Evolutionary conservation across 2,113 vertebrate genomes (phyloP).

Genomic region (Siniperca chuatsi): DNA sequence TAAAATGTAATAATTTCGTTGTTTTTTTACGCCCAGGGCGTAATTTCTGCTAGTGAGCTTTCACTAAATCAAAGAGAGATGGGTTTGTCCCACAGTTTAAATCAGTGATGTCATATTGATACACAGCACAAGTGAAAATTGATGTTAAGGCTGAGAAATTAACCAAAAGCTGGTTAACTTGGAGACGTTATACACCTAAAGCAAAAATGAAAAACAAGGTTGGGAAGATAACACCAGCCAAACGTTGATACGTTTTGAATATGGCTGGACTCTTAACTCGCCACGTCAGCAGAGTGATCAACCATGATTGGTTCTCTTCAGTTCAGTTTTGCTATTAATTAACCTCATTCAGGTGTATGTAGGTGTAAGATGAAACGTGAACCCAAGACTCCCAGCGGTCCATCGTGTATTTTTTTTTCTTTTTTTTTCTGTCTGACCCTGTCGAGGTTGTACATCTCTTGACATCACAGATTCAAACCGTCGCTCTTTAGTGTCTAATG

Average conservation of each 20-base stretch:
- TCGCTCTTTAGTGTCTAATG: neutral
- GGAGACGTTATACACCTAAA: neutral
- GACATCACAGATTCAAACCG: conserved; percentile 41
- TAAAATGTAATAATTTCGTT: neutral
- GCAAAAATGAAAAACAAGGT: neutral
- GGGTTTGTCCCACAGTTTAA: conserved; percentile 6
- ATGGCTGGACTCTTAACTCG: neutral
- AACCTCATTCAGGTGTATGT: too few species aligned
- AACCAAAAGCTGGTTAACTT: conserved; percentile 5
- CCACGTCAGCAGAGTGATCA: neutral
- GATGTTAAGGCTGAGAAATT: neutral
- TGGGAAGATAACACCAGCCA: neutral
- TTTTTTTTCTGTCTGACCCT: neutral
- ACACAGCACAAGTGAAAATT: neutral
- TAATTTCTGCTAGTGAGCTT: neutral
- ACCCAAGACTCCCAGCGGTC: neutral
- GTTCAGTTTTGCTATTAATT: neutral
- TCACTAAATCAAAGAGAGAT: conserved; percentile 7
- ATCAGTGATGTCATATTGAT: conserved; percentile 35
- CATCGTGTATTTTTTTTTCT: neutral
- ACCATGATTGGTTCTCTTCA: neutral
- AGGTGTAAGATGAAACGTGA: neutral
- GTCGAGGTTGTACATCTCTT: neutral
- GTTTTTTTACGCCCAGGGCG: neutral
- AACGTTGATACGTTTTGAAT: neutral